Conservation (phyloP, 2,113 vertebrate species). For the Caretta caretta region DNA sequence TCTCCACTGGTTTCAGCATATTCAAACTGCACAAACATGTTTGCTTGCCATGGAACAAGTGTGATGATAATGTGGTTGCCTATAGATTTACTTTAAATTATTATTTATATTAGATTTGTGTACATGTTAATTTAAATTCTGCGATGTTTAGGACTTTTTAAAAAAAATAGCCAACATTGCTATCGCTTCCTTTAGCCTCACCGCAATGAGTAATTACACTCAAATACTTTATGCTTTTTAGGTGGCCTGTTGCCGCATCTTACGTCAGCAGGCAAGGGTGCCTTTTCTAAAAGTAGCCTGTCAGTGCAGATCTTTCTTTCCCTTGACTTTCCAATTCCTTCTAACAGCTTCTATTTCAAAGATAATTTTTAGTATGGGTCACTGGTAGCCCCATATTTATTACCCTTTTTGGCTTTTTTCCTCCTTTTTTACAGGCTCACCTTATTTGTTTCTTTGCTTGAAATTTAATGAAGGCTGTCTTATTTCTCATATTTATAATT, state of each 20-base stretch:
- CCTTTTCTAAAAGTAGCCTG: neutral
- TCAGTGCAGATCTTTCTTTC: neutral
- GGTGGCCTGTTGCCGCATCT: accelerated
- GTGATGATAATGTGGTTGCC: neutral
- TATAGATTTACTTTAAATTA: neutral
- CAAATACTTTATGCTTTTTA: neutral
- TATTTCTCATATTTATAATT: neutral
- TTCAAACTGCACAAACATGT: neutral
- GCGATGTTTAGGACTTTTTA: neutral
- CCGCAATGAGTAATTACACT: neutral
- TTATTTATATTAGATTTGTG: neutral
- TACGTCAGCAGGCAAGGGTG: neutral
- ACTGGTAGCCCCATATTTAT: neutral
- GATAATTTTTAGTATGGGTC: neutral
- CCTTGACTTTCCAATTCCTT: neutral
- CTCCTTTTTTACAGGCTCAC: neutral
- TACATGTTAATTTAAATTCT: neutral
- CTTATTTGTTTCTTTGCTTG: neutral
- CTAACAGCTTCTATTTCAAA: neutral
- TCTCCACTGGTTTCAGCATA: neutral
- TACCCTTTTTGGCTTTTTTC: neutral
- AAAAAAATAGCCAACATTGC: accelerated
- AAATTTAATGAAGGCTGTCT: neutral
- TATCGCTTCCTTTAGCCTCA: neutral
- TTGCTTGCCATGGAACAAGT: neutral